Evolutionary conservation across 2,113 vertebrate genomes (phyloP), one percentile per base, ranked within the genome.

Genomic region (Glaucidium brasilianum): DNA sequence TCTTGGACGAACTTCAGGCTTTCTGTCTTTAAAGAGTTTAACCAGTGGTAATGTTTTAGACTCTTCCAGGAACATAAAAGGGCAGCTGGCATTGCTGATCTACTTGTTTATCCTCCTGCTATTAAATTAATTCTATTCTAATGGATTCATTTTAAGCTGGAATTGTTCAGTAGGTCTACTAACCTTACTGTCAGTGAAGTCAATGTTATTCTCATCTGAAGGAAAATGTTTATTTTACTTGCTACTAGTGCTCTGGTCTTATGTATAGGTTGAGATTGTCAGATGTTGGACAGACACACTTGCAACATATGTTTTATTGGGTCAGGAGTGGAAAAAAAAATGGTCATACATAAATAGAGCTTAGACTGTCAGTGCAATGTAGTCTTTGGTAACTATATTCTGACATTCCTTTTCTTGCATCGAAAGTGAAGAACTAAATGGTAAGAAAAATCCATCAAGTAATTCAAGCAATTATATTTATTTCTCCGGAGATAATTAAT

Each of bases 401-500:
- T 1, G 5, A 43, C 21, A 75, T 5, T 3, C 9, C 6, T 67
- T 19, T 79, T 66, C 45, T 88, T 49, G 34, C 15, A 72, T 53
- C 15, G 59, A 49, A 83, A 27, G 14, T 37, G 43, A 77, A 80
- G 5, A 45, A 6, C 22, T 49, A 45, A 69, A 72, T 29, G 39
- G 25, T 45, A 41, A 63, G 4, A 13, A 52, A 88, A 93, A 79
- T 55, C 56, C 69, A 73, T 17, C 52, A 29, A 15, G 20, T 80
- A 85, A 66, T 47, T 30, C 22, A 73, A 68, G 39, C 26, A 73
- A 91, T 86, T 86, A 85, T 56, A 75, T 60, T 7, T 84, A 37
- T 85, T 88, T 91, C 89, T 53, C 60, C 50, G 55, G 67, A 67
- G 52, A 78, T 69, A 94, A 91, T 96, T 94, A 94, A 96, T 95